phyloP scores from a whole-genome alignment of 2,888 invertebrate species.

The Noctua janthe region DNA sequence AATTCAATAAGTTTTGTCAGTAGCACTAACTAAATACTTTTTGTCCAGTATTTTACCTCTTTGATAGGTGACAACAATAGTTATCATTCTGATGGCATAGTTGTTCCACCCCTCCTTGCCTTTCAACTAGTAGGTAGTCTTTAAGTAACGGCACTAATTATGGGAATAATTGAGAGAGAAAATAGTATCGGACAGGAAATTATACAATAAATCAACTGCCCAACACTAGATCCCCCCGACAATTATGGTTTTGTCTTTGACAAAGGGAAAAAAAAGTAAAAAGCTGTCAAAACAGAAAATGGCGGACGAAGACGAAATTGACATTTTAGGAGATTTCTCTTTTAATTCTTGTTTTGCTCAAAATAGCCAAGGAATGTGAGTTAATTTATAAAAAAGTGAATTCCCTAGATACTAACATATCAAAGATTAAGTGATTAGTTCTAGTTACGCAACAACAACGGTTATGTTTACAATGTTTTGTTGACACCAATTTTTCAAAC shows the following conservation, averaged over 20 bases:
- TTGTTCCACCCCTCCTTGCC: too few relatives aligned
- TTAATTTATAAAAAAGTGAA: conserved; percentile 58
- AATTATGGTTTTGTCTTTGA: background rate
- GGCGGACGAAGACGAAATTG: conserved; percentile 94
- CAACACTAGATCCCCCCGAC: background rate
- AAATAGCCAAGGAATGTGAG: conserved; percentile 91
- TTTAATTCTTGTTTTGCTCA: conserved; percentile 91
- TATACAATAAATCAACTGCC: background rate
- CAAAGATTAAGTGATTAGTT: conserved; percentile 8
- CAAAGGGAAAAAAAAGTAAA: background rate
- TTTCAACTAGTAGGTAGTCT: too few relatives aligned
- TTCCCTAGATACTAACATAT: background rate
- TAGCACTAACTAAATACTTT: too few relatives aligned
- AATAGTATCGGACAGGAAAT: background rate
- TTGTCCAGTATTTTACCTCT: too few relatives aligned
- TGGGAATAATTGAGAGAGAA: background rate
- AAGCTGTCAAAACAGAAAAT: conserved; percentile 79
- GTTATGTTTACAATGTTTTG: conserved; percentile 71
- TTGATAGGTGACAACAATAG: too few relatives aligned
- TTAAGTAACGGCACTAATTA: too few relatives aligned
- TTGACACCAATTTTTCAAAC: conserved; percentile 63
- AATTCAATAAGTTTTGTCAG: too few relatives aligned
- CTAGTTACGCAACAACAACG: conserved; percentile 49
- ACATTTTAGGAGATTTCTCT: conserved; percentile 93
- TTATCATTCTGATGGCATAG: too few relatives aligned